Percentiles rank a stretch among this genome's conserved stretches.
These are phyloP conservation scores for Bugula neritina DNA, from an alignment of 2,888 invertebrate genomes.

Conservation along the genomic window DNA sequence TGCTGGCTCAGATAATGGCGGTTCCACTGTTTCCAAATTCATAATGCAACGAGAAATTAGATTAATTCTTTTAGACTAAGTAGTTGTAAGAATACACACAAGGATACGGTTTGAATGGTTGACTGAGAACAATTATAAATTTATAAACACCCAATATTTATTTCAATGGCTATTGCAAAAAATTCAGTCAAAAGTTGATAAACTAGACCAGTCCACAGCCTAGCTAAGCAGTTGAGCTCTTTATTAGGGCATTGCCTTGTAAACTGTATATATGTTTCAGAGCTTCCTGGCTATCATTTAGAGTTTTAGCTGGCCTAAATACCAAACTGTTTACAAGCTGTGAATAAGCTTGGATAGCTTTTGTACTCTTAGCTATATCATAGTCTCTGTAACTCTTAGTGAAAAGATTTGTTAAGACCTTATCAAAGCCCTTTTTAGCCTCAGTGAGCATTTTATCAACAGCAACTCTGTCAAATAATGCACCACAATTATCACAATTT, in stretches of 20 bases:
- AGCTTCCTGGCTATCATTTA: slow-evolving; percentile 50
- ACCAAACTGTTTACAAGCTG: slow-evolving; percentile 37
- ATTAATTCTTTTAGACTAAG: too few relatives aligned
- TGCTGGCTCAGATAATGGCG: too few relatives aligned
- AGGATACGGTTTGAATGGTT: too few relatives aligned
- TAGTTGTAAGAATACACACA: too few relatives aligned
- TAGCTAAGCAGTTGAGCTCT: too few relatives aligned
- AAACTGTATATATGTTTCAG: slow-evolving; percentile 49
- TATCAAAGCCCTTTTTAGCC: slow-evolving; percentile 33
- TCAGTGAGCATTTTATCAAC: slow-evolving; percentile 38
- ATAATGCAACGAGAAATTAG: too few relatives aligned
- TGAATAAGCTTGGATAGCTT: slow-evolving; percentile 37
- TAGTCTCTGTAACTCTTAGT: slow-evolving; percentile 27
- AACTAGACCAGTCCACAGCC: too few relatives aligned
- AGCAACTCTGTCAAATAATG: slow-evolving; percentile 32
- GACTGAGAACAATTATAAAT: too few relatives aligned
- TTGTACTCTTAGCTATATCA: neutral
- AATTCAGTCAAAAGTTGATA: too few relatives aligned
- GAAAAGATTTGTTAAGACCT: slow-evolving; percentile 39
- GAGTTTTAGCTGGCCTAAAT: slow-evolving; percentile 44
- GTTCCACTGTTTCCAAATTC: too few relatives aligned
- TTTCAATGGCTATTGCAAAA: too few relatives aligned
- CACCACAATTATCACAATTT: slow-evolving; percentile 23
- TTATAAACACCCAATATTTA: too few relatives aligned
- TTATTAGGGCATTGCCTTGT: slow-evolving; percentile 42